Conservation (phyloP, 2,797 vertebrate genomes). For the Helarctos malayanus region DNA sequence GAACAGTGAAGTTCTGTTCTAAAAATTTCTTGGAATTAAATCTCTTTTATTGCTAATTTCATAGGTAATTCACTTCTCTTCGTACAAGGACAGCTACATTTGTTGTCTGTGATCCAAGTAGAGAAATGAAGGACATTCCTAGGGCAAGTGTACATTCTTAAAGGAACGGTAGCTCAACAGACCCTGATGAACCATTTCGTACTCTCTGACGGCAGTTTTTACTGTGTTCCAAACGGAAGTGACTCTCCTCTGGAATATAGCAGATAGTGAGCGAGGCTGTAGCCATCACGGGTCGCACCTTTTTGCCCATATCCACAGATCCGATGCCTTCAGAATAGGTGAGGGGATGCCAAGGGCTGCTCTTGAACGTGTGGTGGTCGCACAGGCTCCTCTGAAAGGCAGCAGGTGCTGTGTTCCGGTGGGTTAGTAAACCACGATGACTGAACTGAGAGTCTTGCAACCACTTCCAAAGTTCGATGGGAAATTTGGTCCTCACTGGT, state of each 20-base stretch:
- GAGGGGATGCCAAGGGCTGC: not conserved
- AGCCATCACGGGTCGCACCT: not conserved
- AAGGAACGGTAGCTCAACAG: not conserved
- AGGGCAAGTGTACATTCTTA: not conserved
- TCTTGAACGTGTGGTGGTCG: not conserved
- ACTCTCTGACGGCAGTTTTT: not conserved
- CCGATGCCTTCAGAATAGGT: not conserved
- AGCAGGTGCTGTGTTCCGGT: not conserved
- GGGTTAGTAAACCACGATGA: not conserved
- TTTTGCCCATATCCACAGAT: too few relatives aligned
- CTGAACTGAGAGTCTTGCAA: not conserved
- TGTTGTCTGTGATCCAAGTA: not conserved
- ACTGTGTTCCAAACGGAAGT: not conserved
- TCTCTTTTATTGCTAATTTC: not conserved
- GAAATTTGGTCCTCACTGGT: not conserved
- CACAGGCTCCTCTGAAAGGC: not conserved
- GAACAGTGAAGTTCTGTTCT: not conserved
- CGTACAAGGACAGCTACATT: not conserved
- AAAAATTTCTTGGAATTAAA: slow-evolving; percentile 35
- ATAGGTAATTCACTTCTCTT: not conserved
- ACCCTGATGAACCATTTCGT: not conserved
- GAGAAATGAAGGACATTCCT: not conserved
- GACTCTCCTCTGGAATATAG: not conserved
- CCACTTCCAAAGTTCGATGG: not conserved
- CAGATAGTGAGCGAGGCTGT: not conserved